phyloP scores from a whole-genome alignment of 2,113 vertebrate genomes.

The Protomyctophum bolini region DNA sequence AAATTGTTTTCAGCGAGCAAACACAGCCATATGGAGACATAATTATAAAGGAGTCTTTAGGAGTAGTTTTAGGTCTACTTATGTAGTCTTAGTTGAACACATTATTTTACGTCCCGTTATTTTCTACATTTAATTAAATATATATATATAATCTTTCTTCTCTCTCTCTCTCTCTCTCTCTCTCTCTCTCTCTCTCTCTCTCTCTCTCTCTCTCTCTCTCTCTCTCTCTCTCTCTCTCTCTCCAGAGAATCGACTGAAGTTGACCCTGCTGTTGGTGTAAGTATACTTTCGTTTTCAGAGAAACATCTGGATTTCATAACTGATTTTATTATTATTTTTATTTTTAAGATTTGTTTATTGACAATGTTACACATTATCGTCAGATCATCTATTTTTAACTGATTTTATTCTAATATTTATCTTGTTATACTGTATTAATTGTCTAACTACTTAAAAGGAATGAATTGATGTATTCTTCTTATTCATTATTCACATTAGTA shows the following conservation, averaged over 20 bases:
- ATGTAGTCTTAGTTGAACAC: too few species aligned
- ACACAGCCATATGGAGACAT: too few species aligned
- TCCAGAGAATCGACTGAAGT: slow-evolving; percentile 87
- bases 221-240: slow-evolving; percentile 10
- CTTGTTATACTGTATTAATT: neutral
- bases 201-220: slow-evolving; percentile 26
- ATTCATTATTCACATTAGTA: too few species aligned
- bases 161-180: slow-evolving; percentile 16
- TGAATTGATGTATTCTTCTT: too few species aligned
- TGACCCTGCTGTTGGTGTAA: slow-evolving; percentile 93
- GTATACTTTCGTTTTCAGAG: slow-evolving; percentile 66
- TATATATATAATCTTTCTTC: neutral
- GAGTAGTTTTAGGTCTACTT: too few species aligned
- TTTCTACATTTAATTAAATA: neutral
- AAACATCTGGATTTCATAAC: neutral
- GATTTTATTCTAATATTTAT: slow-evolving; percentile 41
- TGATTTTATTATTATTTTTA: slow-evolving; percentile 7
- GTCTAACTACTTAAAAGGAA: too few species aligned
- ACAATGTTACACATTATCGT: slow-evolving; percentile 3
- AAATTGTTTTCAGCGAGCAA: too few species aligned
- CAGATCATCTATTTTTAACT: slow-evolving; percentile 4
- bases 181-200: slow-evolving; percentile 29
- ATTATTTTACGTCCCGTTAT: neutral
- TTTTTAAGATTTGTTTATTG: neutral
- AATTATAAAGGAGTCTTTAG: too few species aligned